Evolutionary conservation across 2,797 vertebrate species (phyloP), one percentile per base, ranked within the genome.

Genomic region (Botia kubotai): DNA sequence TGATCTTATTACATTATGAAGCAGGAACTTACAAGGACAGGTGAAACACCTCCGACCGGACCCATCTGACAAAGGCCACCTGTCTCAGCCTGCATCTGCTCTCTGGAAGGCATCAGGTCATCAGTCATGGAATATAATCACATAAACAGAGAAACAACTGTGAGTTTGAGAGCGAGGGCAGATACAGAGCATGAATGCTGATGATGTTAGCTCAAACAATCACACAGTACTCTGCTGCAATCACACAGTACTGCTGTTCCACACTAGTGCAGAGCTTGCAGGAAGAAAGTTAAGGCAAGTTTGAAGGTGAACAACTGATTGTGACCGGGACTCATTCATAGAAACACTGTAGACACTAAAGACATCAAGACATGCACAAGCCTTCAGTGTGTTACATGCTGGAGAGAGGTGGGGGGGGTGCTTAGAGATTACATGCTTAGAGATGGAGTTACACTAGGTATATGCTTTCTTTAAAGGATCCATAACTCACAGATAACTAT

Each of bases 31-130:
- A 26, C 79, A 84, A 74, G 72, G 71, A 66, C 72, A 75, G 57
- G 70, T 83, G 65, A 69, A 70, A 62, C 65, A 36, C 21, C n/a
- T 66, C 4, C 23, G 39, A 39, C 58, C 29, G 14, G 23, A 55
- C 23, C 39, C 60, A 19, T 39, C 62, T 80, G 79, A 77, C 74
- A 81, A 71, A 46, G 69, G 57, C 79, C 83, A 84, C 82, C 83
- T 84, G 83, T 26, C 21, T 29, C 55, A n/a, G n/a, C 19, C 8
- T 63, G 50, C 80, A 55, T 39, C 71, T 75, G 77, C 63, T 70
- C 57, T 12, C 50, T 77, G 21, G 12, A 23, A 5, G 2, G 1
- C 36, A 39, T 50, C 43, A 46, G 43, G 43, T 46, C 43, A 46
- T 46, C 43, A 46, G 43, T 46, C 10, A 10, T 46, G 43, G 7